Base-by-base conservation (phyloP, 2,113 vertebrate species). In the Notarius lentiginosus region DNA sequence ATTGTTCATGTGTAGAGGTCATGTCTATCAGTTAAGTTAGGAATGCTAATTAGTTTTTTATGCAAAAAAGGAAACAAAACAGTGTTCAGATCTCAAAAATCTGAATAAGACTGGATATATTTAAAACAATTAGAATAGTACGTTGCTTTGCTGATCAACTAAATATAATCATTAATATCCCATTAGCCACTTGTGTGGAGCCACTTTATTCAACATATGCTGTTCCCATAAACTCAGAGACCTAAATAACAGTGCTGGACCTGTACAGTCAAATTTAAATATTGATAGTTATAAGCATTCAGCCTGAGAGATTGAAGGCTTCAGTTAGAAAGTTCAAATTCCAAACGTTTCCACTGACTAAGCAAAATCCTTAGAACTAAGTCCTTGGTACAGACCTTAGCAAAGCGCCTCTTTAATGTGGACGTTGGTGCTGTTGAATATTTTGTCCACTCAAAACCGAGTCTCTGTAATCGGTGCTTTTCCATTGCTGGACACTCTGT, bases 401-500 rank as follows among this genome's bases (percentile, higher is more conserved):
- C 66, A 66, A 63, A 82, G 70, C 70, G 56, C 75, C 61, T 68
- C 83, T 63, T 58, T 34, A 58, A 58, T 30, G 60, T 83, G 12
- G 53, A 55, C 27, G 27, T 17, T 80, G 34, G 61, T 20, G 63
- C 7, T 70, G 82, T 81, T 82, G 82, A 76, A 20, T 30, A n/a
- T 73, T 61, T n/a, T 76, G 56, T 49, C 94, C 92, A 94, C 87
- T 51, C 82, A 89, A 84, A 94, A 93, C 84, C 95, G 94, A 0
- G 95, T 96, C 89, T 98, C 97, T 1, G 94, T 95, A 53, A 94
- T 92, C 89, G 96, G 90, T 75, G 96, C 94, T 58, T 94, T 94
- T 84, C 95, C 95, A 0, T 96, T 96, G 14, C 94, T 95, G 85
- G 95, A 93, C 56, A 93, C 92, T 86, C 93, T 91, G 88, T 96